phyloP scores from a whole-genome alignment of 2,888 invertebrate genomes.

The Saturnia pavonia region DNA sequence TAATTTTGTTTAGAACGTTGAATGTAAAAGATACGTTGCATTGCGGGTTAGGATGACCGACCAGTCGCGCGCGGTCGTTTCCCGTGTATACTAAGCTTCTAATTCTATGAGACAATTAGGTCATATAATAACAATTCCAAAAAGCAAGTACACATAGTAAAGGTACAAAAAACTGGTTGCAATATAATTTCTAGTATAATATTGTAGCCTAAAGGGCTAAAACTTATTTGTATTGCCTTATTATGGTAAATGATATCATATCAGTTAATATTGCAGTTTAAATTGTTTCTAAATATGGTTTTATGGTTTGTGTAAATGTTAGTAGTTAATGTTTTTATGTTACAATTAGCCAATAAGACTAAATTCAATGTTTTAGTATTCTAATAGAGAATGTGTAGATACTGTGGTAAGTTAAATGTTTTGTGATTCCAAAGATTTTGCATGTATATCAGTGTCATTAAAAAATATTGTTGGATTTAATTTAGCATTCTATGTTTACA shows the following conservation, averaged over 20 bases:
- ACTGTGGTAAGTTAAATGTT: not conserved
- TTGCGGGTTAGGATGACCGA: constrained; percentile 31
- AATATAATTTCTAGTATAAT: not conserved
- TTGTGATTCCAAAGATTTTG: not conserved
- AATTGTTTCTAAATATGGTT: not conserved
- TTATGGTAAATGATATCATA: not conserved
- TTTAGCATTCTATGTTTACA: no score
- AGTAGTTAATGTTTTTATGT: not conserved
- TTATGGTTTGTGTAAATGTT: not conserved
- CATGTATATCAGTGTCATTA: not conserved
- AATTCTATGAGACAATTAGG: not conserved
- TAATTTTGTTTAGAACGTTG: constrained; percentile 48
- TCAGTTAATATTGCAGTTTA: not conserved
- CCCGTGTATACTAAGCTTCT: constrained; percentile 11
- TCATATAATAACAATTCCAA: not conserved
- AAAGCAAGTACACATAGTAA: not conserved
- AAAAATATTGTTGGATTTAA: no score
- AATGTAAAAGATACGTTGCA: constrained; percentile 51
- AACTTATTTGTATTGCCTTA: not conserved
- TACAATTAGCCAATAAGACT: not conserved
- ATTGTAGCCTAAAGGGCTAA: not conserved
- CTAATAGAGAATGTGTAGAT: not conserved
- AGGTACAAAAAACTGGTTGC: not conserved
- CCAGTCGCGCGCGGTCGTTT: constrained; percentile 35
- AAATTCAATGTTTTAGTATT: not conserved